Base-by-base conservation (phyloP, 2,888 invertebrate species). In the Amblyjoppa proteus region DNA sequence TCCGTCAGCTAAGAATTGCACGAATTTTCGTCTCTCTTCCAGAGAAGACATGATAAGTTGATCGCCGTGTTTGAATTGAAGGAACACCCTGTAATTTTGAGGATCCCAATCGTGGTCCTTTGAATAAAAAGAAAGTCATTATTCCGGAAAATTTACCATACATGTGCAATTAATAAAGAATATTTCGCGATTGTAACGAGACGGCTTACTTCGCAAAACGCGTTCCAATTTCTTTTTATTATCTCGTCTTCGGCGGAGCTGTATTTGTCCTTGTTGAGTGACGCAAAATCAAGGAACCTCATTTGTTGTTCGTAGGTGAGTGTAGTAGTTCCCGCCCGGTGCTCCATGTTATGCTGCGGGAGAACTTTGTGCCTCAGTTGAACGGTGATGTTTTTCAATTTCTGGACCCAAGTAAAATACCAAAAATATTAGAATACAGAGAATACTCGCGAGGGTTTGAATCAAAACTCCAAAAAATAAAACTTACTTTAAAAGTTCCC, bases 91-190 rank as follows among this genome's bases (percentile, higher is more conserved):
- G 2, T 88, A 61, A 77, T 85, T 61, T 0, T 88, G 58, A 16
- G 86, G 56, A 83, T 93, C 71, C 93, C 93, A 93, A 6, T 90
- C 13, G 79, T 93, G 92, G 68, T 88, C 66, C 93, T 93, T 31
- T 7, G 34, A 56, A 70, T 82, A 74, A 38, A 41, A 68, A 61
- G 68, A 28, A 58, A 56, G 20, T 28, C 16, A 77, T 49, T 13
- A 45, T 70, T 69, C 31, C 77, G 0, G 58, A 71, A 87, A 16
- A 16, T 2, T 61, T 9, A 31, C 11, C 3, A 31, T 13, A 4
- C 34, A 61, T 34, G 6, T 6, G 16, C 16, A 16, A 31, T 13
- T 16, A 6, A 34, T 16, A 31, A n/a, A 34, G 5, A 11, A 25
- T 6, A 2, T 64, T 64, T 34, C 31, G 0, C 2, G 16, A 34